Evolutionary conservation across 1,140 invertebrate genomes (phyloP).

Genomic region (Mizuhopecten yessoensis): DNA sequence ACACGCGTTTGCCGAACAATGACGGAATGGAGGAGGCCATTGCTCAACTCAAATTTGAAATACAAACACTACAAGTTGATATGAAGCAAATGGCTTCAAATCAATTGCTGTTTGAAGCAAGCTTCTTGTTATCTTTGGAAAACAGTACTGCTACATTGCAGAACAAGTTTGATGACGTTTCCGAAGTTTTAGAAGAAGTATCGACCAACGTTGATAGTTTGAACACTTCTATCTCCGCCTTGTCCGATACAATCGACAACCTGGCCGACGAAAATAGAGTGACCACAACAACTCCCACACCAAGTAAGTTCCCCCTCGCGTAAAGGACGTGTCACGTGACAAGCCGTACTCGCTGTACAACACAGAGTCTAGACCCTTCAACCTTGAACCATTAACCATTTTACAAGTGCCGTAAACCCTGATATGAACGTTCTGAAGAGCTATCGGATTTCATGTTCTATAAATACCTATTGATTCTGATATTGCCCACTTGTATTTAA

Average conservation of each 20-base stretch:
- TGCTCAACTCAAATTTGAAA: slow-evolving; percentile 6
- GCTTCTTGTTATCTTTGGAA: not conserved
- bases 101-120: not conserved
- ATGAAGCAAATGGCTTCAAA: slow-evolving; percentile 20
- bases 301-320: not conserved
- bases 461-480: not conserved
- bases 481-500: not conserved
- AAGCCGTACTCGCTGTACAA: not conserved
- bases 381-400: not conserved
- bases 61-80: not conserved
- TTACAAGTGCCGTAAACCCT: not conserved
- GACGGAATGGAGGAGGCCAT: not conserved
- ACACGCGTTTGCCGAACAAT: not conserved
- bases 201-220: not conserved
- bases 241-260: slow-evolving; percentile 5
- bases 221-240: not conserved
- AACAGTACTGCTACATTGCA: not conserved
- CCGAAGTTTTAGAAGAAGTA: not conserved
- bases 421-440: not conserved
- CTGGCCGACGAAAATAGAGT: not conserved
- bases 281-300: not conserved
- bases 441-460: not conserved
- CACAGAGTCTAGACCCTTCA: not conserved
- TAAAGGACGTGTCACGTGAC: not conserved
- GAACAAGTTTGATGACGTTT: not conserved